phyloP scores from a whole-genome alignment of 2,797 vertebrate genomes.

The Rhinophrynus dorsalis region DNA sequence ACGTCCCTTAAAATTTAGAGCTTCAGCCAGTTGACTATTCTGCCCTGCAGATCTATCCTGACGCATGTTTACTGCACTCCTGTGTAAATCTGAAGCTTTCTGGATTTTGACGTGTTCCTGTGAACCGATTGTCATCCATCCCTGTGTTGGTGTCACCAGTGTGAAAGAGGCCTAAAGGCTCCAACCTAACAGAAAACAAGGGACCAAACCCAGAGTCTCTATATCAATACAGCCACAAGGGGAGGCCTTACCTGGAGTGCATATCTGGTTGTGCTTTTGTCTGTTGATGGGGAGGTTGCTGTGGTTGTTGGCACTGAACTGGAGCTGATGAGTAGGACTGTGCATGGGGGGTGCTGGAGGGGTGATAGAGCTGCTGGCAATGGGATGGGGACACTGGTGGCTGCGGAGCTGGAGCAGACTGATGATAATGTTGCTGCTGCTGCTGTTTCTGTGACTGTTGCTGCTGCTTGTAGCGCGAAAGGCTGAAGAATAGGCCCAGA shows the following conservation, averaged over 20 bases:
- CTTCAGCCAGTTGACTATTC: no score
- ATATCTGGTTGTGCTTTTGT: conserved; percentile 90
- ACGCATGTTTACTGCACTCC: no score
- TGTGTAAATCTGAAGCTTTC: no score
- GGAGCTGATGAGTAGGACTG: conserved; percentile 42
- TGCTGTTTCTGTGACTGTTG: conserved; percentile 74
- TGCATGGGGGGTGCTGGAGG: conserved; percentile 55
- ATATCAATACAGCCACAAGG: neutral
- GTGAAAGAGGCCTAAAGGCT: no score
- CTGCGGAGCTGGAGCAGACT: conserved; percentile 71
- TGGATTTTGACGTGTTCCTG: no score
- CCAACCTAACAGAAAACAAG: no score
- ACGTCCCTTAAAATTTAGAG: no score
- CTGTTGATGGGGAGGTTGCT: conserved; percentile 65
- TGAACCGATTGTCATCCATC: no score
- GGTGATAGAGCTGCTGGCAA: conserved; percentile 71
- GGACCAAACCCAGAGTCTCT: no score
- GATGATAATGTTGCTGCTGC: conserved; percentile 68
- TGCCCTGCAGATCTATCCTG: no score
- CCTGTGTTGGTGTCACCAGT: no score
- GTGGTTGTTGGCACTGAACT: conserved; percentile 65
- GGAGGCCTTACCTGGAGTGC: conserved; percentile 90
- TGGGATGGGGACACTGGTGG: conserved; percentile 61
- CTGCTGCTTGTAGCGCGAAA: conserved; percentile 96
- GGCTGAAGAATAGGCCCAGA: conserved; percentile 95